Evolutionary conservation across 2,113 vertebrate species (phyloP).

Genomic region (Alouatta palliata): DNA sequence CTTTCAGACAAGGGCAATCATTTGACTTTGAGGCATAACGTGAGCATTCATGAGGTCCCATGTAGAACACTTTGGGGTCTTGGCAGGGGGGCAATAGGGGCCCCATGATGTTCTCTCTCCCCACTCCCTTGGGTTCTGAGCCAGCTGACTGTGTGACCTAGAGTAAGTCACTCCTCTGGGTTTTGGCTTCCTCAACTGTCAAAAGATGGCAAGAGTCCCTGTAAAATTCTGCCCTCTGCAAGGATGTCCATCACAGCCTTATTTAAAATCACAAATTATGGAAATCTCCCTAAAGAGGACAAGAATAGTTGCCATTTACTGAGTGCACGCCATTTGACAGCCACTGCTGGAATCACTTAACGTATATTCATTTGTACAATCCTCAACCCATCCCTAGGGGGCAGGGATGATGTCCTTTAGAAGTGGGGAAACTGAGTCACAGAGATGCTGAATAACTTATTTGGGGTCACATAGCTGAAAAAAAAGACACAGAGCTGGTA

Average conservation of each 20-base stretch:
- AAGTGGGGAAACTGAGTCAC: not conserved
- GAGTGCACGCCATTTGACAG: rapidly evolving
- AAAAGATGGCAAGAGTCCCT: not conserved
- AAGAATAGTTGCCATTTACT: rapidly evolving
- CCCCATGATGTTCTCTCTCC: rapidly evolving
- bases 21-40: not conserved
- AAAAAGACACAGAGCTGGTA: not conserved
- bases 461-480: not conserved
- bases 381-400: not conserved
- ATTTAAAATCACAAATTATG: too few relatives aligned
- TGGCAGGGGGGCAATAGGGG: rapidly evolving
- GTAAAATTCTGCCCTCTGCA: not conserved
- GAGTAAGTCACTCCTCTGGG: not conserved
- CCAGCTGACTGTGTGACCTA: not conserved
- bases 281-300: not conserved
- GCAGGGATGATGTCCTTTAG: not conserved
- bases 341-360: too few relatives aligned
- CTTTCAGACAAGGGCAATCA: rapidly evolving
- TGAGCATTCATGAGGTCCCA: too few relatives aligned
- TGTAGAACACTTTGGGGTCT: rapidly evolving
- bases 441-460: not conserved
- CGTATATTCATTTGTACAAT: too few relatives aligned
- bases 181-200: not conserved
- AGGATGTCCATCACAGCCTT: not conserved
- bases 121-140: rapidly evolving